A percentile compares a stretch with the other conserved stretches of the same genome.
Evolutionary conservation across 1,140 invertebrate genomes (phyloP).

Genomic region (Papilio polyxenes): DNA sequence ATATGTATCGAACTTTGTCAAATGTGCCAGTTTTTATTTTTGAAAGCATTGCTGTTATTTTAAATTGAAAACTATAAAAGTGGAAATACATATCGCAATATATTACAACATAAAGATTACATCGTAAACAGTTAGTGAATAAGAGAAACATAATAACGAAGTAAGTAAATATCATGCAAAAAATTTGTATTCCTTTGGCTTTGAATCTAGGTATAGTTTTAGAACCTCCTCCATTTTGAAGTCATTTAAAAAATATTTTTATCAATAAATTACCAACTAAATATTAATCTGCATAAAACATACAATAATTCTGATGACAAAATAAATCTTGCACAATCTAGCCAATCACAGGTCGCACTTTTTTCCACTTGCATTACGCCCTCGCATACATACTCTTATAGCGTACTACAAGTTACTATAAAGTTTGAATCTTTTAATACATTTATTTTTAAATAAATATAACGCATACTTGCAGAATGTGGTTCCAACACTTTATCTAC

Average conservation of each 20-base stretch:
- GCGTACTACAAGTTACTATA: too few species aligned
- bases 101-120: not conserved
- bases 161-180: not conserved
- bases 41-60: not conserved
- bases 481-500: not conserved
- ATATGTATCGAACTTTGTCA: not conserved
- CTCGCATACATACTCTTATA: too few species aligned
- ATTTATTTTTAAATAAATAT: not conserved
- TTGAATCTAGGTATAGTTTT: not conserved
- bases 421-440: too few species aligned
- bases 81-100: not conserved
- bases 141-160: not conserved
- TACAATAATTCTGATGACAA: too few species aligned
- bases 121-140: not conserved
- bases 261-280: too few species aligned
- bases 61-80: constrained; percentile 32
- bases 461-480: constrained; percentile 1
- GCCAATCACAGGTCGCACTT: too few species aligned
- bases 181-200: not conserved
- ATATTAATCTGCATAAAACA: too few species aligned
- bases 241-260: too few species aligned
- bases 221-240: too few species aligned
- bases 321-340: too few species aligned
- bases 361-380: too few species aligned
- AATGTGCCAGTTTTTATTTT: not conserved